Percentiles rank a stretch among this genome's conserved stretches.
These are phyloP conservation scores for Meganola albula DNA, from an alignment of 2,888 invertebrate species.

Conservation along the genomic window DNA sequence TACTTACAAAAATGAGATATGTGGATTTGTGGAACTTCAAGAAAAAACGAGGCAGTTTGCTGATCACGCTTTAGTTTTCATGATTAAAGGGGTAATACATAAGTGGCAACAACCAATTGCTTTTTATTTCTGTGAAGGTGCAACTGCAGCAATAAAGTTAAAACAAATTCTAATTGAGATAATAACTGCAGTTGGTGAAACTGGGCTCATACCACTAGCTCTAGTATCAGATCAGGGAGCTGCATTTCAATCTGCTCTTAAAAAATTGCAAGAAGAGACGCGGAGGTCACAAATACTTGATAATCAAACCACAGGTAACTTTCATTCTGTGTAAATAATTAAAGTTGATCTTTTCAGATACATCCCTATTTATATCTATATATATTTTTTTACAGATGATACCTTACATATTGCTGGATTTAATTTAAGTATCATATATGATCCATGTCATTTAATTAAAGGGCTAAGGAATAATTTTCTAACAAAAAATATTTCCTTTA, in stretches of 20 bases:
- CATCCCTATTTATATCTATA: too few species aligned
- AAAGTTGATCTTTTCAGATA: too few species aligned
- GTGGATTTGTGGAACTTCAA: conserved; percentile 11
- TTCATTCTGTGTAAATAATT: too few species aligned
- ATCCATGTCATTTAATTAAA: too few species aligned
- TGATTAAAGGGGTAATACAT: conserved; percentile 20
- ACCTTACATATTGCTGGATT: too few species aligned
- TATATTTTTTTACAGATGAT: too few species aligned
- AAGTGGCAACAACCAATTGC: conserved; percentile 18
- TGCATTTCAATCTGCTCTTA: conserved; percentile 21
- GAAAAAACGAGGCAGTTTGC: conserved; percentile 18
- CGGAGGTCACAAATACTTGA: too few species aligned
- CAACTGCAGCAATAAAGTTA: conserved; percentile 15
- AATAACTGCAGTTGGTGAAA: conserved; percentile 10
- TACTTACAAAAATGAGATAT: too few species aligned
- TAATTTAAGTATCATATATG: too few species aligned
- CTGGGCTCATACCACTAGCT: conserved; percentile 18
- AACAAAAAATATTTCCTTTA: too few species aligned
- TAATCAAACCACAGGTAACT: too few species aligned
- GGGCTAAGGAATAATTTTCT: too few species aligned
- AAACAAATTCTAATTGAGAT: conserved; percentile 21
- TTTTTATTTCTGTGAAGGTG: conserved; percentile 27
- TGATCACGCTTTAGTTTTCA: conserved; percentile 26
- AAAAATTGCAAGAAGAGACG: conserved; percentile 6
- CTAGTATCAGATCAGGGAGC: conserved; percentile 26